Evolutionary conservation across 1,140 invertebrate genomes (phyloP), one percentile per base, ranked within the genome.

Genomic region (Macrocentrus cingulum): DNA sequence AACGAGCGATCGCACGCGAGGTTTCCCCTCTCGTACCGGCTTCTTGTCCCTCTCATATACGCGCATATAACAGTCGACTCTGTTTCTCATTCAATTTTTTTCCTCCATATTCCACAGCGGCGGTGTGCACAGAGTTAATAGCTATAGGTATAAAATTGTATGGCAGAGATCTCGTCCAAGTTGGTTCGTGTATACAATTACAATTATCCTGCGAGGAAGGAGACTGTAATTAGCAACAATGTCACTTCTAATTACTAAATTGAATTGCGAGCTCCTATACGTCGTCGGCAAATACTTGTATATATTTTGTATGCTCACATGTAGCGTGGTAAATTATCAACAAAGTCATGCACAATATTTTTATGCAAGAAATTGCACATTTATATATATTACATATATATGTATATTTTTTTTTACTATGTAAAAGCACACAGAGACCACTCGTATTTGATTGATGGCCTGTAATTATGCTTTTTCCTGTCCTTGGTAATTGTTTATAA

Each of bases 161-260:
- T 11, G 22, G 11, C 13, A 18, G 36, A n/a, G 6, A 15, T 7
- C 8, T 20, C 11, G 16, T n/a, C n/a, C n/a, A n/a, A n/a, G n/a
- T n/a, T n/a, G n/a, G n/a, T n/a, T 2, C 20, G 32, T 37, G 6
- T 22, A 58, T 62, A 73, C 67, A 70, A 66, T 73, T 60, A 66
- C 70, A 72, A 76, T 76, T 73, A 71, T 68, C 63, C 39, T 7
- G 15, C 20, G 22, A 64, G 66, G 69, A 56, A 64, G 65, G 55
- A 22, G 23, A 13, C 11, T 19, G 70, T 71, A 75, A 73, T 76
- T 75, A 74, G 66, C 64, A 59, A 62, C 64, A 70, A 71, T 70
- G 70, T 76, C 68, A 66, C 68, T 69, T 74, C 75, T 72, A 76
- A 77, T 76, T 75, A 72, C 64, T 73, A 74, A 76, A 77, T 74